Evolutionary conservation across 1,140 invertebrate genomes (phyloP), one percentile per base, ranked within the genome.

Genomic region (Bicyclus anynana): DNA sequence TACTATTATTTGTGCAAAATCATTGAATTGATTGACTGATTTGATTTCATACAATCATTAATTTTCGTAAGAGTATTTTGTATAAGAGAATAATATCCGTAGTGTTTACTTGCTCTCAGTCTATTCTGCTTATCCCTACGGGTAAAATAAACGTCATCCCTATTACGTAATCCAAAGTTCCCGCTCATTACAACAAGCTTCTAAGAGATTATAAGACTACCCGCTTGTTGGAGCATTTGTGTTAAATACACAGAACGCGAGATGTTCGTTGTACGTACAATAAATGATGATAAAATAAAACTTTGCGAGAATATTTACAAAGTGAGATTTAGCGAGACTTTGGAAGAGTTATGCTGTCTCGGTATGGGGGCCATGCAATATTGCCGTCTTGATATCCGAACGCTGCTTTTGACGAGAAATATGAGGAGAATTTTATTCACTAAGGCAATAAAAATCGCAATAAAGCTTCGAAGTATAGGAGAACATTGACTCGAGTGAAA

Each of bases 161-260:
- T 33, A 40, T 40, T 16, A 38, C 35, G 13, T 14, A 38, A 38
- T 38, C 35, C 16, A 38, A 40, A 40, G 13, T 40, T 40, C 37
- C 37, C 37, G 37, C 37, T 40, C 37, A 40, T 40, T 40, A 40
- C 14, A 16, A 40, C 13, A 40, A 17, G 37, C 37, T 40, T 40
- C 37, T 14, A 40, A 40, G 37, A 17, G 37, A 40, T 40, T 14
- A 17, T 40, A 17, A 40, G 16, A 40, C 13, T 17, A 40, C 37
- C 37, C 13, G 16, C 14, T 14, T 40, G 37, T 40, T 3, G 27
- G 2, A n/a, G 29, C 29, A 33, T 33, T 33, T 33, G 12, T 33
- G n/a, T 33, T 33, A 33, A 33, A 33, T 12, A 33, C 29, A 7
- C 12, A 33, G n/a, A 7, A 33, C n/a, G 10, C 29, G 7, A 33